These are phyloP conservation scores for Phalacrocorax aristotelis DNA, from an alignment of 2,113 vertebrate genomes.

Conservation along the genomic window DNA sequence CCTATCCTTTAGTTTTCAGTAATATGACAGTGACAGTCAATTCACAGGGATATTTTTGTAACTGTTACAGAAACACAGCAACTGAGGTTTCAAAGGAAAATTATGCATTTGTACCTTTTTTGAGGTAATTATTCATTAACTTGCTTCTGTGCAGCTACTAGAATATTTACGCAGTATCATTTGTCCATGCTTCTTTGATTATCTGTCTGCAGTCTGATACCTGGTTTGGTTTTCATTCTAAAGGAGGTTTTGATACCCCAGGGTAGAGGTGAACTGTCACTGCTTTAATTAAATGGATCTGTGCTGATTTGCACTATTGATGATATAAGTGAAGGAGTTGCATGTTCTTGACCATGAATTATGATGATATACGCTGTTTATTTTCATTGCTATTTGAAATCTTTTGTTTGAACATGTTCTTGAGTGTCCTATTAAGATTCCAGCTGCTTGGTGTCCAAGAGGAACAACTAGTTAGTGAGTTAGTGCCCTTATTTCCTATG, in stretches of 20 bases:
- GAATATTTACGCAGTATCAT: not conserved
- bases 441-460: not conserved
- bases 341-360: not conserved
- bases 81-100: not conserved
- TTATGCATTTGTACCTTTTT: not conserved
- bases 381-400: not conserved
- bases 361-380: not conserved
- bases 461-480: not conserved
- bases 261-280: not conserved
- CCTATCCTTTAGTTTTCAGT: not conserved
- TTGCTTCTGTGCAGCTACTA: not conserved
- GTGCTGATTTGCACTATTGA: not conserved
- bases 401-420: not conserved
- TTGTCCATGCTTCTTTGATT: not conserved
- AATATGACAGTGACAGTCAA: not conserved
- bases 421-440: not conserved
- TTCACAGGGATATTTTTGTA: slow-evolving; percentile 24
- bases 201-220: not conserved
- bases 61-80: not conserved
- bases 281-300: not conserved
- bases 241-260: not conserved
- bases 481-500: not conserved
- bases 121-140: not conserved
- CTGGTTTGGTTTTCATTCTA: not conserved
- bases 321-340: not conserved